Percentiles rank a stretch among this genome's conserved stretches.
Conservation (phyloP, 1,140 invertebrate species). For the Drosophila takahashii region DNA sequence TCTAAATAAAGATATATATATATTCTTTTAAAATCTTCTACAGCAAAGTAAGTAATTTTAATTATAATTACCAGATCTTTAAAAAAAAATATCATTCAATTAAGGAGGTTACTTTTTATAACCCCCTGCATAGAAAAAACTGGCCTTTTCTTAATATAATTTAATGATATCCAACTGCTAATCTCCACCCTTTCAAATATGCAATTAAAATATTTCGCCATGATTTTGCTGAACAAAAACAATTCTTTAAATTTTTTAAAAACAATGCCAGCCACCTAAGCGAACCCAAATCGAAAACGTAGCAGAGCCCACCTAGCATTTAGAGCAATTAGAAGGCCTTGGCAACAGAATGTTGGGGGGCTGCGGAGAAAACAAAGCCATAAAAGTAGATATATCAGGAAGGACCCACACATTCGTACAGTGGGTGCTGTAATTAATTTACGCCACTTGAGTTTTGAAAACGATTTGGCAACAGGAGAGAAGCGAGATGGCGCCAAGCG, state of each 20-base stretch:
- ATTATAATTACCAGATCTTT: too few species aligned
- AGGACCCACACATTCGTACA: slow-evolving; percentile 19
- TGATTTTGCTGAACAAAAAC: slow-evolving; percentile 57
- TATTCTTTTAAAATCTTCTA: too few species aligned
- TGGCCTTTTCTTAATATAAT: neutral
- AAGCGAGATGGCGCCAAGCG: slow-evolving; percentile 35
- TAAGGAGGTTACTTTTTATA: too few species aligned
- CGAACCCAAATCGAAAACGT: slow-evolving; percentile 7
- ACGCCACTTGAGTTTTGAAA: slow-evolving; percentile 72
- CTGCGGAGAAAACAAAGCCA: slow-evolving; percentile 26
- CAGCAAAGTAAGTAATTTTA: too few species aligned
- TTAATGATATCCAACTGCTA: slow-evolving; percentile 17
- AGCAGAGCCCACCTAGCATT: slow-evolving; percentile 30
- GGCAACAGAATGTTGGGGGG: slow-evolving; percentile 25
- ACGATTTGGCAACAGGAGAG: slow-evolving; percentile 45
- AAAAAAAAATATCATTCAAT: too few species aligned
- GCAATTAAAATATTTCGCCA: slow-evolving; percentile 74
- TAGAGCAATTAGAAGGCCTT: slow-evolving; percentile 53
- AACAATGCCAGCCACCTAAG: slow-evolving; percentile 29
- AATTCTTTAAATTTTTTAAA: slow-evolving; percentile 44
- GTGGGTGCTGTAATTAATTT: slow-evolving; percentile 72
- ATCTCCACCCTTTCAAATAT: slow-evolving; percentile 8
- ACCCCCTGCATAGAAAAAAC: too few species aligned
- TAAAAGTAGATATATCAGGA: slow-evolving; percentile 47
- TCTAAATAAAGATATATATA: too few species aligned